Base-by-base conservation (phyloP, 2,797 vertebrate species). In the Acipenser oxyrinchus region DNA sequence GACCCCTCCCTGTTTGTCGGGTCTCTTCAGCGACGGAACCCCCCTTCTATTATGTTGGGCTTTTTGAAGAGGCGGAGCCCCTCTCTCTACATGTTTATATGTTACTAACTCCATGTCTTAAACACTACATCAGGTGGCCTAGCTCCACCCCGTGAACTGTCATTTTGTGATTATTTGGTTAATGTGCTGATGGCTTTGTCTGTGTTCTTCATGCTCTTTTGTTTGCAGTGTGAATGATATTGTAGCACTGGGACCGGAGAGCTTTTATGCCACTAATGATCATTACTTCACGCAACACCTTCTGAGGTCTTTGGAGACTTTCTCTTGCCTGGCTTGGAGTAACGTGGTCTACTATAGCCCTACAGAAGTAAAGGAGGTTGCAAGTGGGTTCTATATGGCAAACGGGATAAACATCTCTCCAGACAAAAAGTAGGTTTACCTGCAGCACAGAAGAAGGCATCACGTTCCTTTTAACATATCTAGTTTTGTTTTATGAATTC, bases 191-290 rank as follows among this genome's bases (percentile, higher is more conserved):
- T 37, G 37, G 37, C 37, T 55, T 55, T 58, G n/a, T 18, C 49
- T 51, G 10, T 66, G 6, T 48, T 60, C 3, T 37, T 37, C 37
- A 37, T 37, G 37, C 37, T 55, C n/a, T 55, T n/a, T 55, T 55
- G 53, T 55, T n/a, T 55, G 53, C 70, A 99, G 96, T 68, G 81
- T 95, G 65, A 99, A 99, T 71, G 93, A 99, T 68, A 75, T 99
- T 50, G 82, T 95, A 48, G 94, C 91, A 49, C 37, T 95, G 2
- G 91, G 92, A 69, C 78, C 83, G 8, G 93, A 97, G 1, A 83
- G 86, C 72, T 98, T 99, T 81, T 98, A 95, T 67, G 94, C 92
- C 68, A 95, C 94, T 71, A 96, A 96, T 53, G 95, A 98, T 70
- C 89, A 83, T 75, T 97, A 95, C 82, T 95, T 90, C 73, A 65